phyloP scores from a whole-genome alignment of 2,888 invertebrate species.

The Epiblema foenella region DNA sequence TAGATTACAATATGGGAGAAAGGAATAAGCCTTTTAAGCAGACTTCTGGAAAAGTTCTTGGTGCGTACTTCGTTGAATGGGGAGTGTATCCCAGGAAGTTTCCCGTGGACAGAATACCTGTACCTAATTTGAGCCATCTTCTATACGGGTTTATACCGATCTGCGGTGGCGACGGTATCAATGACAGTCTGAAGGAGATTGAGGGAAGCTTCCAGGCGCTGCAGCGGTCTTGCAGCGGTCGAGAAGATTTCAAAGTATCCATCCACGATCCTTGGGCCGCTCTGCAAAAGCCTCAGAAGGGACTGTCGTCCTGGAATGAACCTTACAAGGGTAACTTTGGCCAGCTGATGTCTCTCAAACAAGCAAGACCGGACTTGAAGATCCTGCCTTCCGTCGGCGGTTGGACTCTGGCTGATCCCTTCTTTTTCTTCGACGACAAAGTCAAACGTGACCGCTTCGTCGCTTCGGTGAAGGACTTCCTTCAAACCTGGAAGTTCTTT shows the following conservation, averaged over 20 bases:
- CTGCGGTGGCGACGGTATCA: constrained; percentile 80
- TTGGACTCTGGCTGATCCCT: constrained; percentile 80
- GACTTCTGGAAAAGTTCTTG: constrained; percentile 78
- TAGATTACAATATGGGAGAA: constrained; percentile 72
- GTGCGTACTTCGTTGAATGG: constrained; percentile 81
- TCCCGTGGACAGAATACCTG: constrained; percentile 75
- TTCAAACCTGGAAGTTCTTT: constrained; percentile 81
- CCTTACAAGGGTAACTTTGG: constrained; percentile 82
- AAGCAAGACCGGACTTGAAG: constrained; percentile 76
- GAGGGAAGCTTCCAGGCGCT: constrained; percentile 81
- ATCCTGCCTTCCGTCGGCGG: constrained; percentile 79
- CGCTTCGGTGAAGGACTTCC: constrained; percentile 77
- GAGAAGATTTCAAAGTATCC: constrained; percentile 79
- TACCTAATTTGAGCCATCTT: constrained; percentile 78
- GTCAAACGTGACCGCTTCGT: constrained; percentile 74
- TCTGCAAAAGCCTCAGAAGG: constrained; percentile 79
- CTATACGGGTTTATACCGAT: constrained; percentile 80
- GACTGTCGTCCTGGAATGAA: constrained; percentile 78
- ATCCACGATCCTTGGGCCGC: constrained; percentile 83
- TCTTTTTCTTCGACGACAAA: constrained; percentile 77
- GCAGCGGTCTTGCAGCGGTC: constrained; percentile 78
- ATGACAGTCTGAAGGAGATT: constrained; percentile 81
- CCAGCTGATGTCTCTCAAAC: constrained; percentile 79
- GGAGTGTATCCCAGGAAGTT: constrained; percentile 80
- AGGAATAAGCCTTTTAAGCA: constrained; percentile 79